Conservation (phyloP, 2,888 invertebrate genomes). For the Fragum fragum region DNA sequence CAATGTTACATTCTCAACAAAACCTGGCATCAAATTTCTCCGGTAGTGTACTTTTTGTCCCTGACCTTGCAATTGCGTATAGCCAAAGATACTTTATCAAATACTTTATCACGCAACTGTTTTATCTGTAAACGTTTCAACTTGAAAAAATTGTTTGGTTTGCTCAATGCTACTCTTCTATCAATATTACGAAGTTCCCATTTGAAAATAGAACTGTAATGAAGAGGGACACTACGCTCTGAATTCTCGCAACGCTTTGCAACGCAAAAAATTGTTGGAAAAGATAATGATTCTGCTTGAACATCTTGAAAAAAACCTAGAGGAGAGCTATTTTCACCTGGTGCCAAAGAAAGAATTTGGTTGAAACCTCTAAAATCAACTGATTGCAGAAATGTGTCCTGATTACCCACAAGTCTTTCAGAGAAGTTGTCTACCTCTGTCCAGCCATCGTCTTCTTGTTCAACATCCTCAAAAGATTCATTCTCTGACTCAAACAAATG, state of each 20-base stretch:
- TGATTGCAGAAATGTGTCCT: constrained; percentile 39
- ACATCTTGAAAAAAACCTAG: constrained; percentile 29
- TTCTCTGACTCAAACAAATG: neutral
- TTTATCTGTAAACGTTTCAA: constrained; percentile 49
- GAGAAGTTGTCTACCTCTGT: constrained; percentile 15
- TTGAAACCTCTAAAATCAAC: constrained; percentile 53
- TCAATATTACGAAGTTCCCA: constrained; percentile 51
- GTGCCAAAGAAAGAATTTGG: constrained; percentile 38
- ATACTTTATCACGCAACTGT: constrained; percentile 43
- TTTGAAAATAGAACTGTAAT: constrained; percentile 47
- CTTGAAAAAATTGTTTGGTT: constrained; percentile 49
- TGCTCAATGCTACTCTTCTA: constrained; percentile 42
- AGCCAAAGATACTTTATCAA: constrained; percentile 46
- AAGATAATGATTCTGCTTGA: constrained; percentile 41
- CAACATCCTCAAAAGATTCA: neutral
- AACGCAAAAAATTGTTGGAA: constrained; percentile 46
- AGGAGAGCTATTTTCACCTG: constrained; percentile 42
- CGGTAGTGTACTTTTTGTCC: constrained; percentile 41
- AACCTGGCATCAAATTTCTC: constrained; percentile 39
- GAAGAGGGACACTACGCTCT: constrained; percentile 36
- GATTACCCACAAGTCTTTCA: constrained; percentile 32
- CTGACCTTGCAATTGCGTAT: constrained; percentile 43
- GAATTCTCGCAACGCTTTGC: constrained; percentile 27
- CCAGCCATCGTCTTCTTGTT: neutral
- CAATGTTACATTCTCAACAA: constrained; percentile 46